Base-by-base conservation (phyloP, 2,888 invertebrate species). In the Lasius platythorax region DNA sequence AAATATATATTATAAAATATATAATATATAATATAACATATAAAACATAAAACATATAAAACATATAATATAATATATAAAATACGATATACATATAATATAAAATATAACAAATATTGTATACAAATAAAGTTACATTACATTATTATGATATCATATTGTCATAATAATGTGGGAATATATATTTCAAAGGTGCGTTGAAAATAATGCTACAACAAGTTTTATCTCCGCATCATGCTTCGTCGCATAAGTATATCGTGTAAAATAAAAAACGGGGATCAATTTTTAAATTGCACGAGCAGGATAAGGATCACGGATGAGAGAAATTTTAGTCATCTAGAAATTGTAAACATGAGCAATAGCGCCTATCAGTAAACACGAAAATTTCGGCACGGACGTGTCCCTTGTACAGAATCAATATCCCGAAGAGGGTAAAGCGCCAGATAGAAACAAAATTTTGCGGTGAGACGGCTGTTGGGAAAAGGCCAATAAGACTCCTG, bases 401-500 rank as follows among this genome's bases (percentile, higher is more conserved):
- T 37, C 75, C 56, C 72, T 84, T 79, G 70, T 82, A 68, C 50
- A n/a, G 74, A 85, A 81, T 56, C 75, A 87, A 84, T 85, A 89
- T 72, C 58, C 58, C 23, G 72, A 68, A 67, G 66, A 79, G 56
- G 43, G 61, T 46, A 58, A 85, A 83, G 43, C 46, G 63, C 56
- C 46, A 66, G 73, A 58, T 72, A 73, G 88, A 89, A 85, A 74
- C 79, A 86, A 89, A 89, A 89, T 89, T 87, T 83, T 85, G 88
- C 82, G 78, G 81, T 61, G 81, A 72, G 83, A 83, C 78, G 58
- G 82, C 46, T 83, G 72, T 85, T 89, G 89, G 89, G 83, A 78
- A 82, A 81, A 72, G 85, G 84, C 87, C 87, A 88, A 89, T 89
- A 89, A 89, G 87, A 75, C 87, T 87, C 72, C 79, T 82, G 83